Evolutionary conservation across 2,113 vertebrate species (phyloP).

Genomic region (Dasyprocta punctata): DNA sequence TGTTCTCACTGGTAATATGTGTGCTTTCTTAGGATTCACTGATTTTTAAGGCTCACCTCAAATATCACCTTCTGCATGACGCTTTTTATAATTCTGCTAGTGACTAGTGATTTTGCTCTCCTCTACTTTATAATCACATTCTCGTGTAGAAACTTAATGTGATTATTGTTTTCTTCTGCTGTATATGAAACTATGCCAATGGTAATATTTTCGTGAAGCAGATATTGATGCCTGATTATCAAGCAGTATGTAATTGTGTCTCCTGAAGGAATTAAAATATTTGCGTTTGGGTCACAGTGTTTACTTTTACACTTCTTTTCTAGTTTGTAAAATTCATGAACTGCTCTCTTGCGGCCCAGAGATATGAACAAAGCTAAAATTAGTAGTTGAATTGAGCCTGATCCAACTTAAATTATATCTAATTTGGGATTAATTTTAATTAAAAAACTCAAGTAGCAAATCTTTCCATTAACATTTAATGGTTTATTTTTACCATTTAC

Average conservation of each 20-base stretch:
- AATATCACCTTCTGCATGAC: not conserved
- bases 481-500: not conserved
- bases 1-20: not conserved
- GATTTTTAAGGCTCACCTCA: not conserved
- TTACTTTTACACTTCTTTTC: not conserved
- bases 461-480: not conserved
- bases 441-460: not conserved
- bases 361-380: not conserved
- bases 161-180: not conserved
- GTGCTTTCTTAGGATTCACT: not conserved
- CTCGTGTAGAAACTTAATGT: not conserved
- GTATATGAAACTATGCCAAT: not conserved
- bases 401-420: not conserved
- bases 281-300: not conserved
- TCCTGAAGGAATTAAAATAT: not conserved
- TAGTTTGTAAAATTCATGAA: not conserved
- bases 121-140: not conserved
- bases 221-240: not conserved
- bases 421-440: not conserved
- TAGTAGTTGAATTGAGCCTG: not conserved
- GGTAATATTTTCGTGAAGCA: not conserved
- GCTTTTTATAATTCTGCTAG: not conserved
- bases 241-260: not conserved
- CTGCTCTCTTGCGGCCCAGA: not conserved
- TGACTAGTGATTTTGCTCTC: not conserved